Conservation (phyloP, 2,797 vertebrate species). For the Helicolenus hilgendorfi region DNA sequence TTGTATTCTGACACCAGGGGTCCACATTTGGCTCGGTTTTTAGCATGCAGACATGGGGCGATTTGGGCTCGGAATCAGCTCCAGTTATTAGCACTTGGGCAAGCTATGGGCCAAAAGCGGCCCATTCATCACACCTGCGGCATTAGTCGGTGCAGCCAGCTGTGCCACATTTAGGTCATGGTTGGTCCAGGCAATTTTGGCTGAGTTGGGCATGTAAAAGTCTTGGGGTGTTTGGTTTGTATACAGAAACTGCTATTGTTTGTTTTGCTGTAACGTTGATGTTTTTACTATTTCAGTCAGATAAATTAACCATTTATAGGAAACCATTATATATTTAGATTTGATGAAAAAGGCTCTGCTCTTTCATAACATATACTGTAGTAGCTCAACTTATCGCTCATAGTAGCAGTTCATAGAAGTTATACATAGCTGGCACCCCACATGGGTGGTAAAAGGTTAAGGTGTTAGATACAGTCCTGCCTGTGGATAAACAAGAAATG, state of each 20-base stretch:
- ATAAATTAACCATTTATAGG: background rate
- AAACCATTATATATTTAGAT: background rate
- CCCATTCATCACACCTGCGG: slow-evolving; percentile 57
- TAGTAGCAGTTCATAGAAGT: background rate
- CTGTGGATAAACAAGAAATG: background rate
- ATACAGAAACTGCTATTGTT: background rate
- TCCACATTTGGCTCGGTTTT: slow-evolving; percentile 24
- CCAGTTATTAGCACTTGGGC: slow-evolving; percentile 49
- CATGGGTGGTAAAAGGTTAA: background rate
- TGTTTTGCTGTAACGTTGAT: background rate
- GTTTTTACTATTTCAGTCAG: background rate
- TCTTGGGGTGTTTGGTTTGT: background rate
- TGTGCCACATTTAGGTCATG: slow-evolving; percentile 43
- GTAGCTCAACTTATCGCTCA: background rate
- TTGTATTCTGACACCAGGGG: slow-evolving; percentile 29
- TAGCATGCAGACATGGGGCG: background rate
- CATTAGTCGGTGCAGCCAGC: slow-evolving; percentile 29
- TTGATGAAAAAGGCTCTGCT: background rate
- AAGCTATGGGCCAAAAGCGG: slow-evolving; percentile 34
- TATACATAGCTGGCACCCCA: background rate
- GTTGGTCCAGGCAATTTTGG: slow-evolving; percentile 23
- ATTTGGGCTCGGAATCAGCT: slow-evolving; percentile 25
- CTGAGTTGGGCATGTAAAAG: background rate
- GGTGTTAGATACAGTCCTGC: background rate
- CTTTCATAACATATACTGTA: background rate